phyloP scores from a whole-genome alignment of 2,113 vertebrate species.

The Podarcis raffonei region DNA sequence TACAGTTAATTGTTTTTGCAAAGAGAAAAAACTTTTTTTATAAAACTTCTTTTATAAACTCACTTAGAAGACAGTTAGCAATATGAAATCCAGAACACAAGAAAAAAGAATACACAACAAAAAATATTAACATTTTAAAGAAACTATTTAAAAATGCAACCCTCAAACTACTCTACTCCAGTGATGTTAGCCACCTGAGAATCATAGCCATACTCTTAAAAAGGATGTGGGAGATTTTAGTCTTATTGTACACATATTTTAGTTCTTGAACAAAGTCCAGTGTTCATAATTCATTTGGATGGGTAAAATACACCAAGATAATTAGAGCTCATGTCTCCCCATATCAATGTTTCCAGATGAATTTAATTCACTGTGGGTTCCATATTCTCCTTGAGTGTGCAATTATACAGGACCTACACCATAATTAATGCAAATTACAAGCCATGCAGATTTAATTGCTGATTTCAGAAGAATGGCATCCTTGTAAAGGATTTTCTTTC shows the following conservation, averaged over 20 bases:
- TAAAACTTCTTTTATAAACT: background rate
- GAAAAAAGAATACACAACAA: background rate
- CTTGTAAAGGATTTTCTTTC: conserved; percentile 18
- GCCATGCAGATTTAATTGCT: conserved; percentile 12
- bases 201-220: background rate
- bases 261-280: background rate
- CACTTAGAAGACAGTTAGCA: background rate
- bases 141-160: background rate
- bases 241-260: background rate
- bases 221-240: background rate
- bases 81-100: background rate
- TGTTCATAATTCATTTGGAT: background rate
- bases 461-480: background rate
- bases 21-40: no score
- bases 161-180: background rate
- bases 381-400: background rate
- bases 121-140: background rate
- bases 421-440: conserved; percentile 51
- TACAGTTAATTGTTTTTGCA: background rate
- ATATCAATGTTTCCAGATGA: conserved; percentile 18
- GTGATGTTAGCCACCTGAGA: background rate
- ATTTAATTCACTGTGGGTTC: background rate
- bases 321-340: background rate
- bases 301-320: background rate
- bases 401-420: conserved; percentile 28